phyloP scores from a whole-genome alignment of 2,113 vertebrate species.

The Vireo altiloquus region DNA sequence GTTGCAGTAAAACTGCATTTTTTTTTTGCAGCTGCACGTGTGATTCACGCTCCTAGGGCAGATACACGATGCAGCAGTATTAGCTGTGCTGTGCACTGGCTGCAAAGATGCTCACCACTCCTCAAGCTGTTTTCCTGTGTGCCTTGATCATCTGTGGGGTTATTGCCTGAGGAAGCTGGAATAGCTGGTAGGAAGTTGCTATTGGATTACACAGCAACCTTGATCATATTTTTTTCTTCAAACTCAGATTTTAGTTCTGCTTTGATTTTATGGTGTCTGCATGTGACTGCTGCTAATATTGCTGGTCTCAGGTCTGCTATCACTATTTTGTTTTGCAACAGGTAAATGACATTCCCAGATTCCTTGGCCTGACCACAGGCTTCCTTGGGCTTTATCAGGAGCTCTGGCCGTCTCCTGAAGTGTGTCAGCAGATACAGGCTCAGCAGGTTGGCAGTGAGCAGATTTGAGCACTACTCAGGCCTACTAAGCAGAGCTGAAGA shows the following conservation, averaged over 20 bases:
- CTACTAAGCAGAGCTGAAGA: neutral
- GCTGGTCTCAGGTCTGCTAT: neutral
- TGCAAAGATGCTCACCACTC: neutral
- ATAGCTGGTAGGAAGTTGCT: neutral
- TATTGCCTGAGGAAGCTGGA: neutral
- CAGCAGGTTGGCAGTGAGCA: neutral
- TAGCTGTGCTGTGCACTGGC: neutral
- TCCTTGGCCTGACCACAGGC: neutral
- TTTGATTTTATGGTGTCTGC: slow-evolving; percentile 9
- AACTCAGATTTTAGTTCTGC: neutral
- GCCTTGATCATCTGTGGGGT: neutral
- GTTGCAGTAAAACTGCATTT: neutral
- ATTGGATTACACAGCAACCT: neutral
- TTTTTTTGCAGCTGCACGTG: neutral
- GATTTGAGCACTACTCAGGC: neutral
- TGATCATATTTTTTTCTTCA: neutral
- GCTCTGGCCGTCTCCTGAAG: neutral
- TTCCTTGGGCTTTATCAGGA: neutral
- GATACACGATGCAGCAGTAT: neutral
- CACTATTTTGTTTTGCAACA: neutral
- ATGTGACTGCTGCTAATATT: neutral
- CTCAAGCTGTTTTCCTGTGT: neutral
- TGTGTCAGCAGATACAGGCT: neutral
- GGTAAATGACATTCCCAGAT: slow-evolving; percentile 33
- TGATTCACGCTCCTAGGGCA: neutral